phyloP scores from a whole-genome alignment of 2,113 vertebrate genomes.

The Nothoprocta pentlandii region DNA sequence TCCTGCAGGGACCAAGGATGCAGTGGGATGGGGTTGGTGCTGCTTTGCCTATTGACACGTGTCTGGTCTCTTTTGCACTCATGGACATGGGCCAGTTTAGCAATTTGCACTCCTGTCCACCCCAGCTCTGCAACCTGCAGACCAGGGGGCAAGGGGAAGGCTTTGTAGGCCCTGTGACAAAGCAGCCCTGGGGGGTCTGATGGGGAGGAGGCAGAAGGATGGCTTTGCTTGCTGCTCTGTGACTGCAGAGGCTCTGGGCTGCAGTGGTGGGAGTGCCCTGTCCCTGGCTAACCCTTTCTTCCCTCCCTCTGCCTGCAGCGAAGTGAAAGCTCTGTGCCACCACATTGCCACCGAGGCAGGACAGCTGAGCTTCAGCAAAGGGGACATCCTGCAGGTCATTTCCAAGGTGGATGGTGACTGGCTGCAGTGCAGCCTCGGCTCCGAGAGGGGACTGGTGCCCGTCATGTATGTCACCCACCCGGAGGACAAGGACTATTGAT shows the following conservation, averaged over 20 bases:
- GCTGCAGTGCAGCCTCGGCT: slow-evolving; percentile 87
- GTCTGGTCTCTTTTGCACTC: rapidly evolving
- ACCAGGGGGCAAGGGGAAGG: neutral
- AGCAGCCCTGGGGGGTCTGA: neutral
- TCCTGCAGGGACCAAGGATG: neutral
- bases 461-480: slow-evolving; percentile 89
- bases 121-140: neutral
- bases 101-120: neutral
- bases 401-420: slow-evolving; percentile 87
- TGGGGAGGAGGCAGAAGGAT: rapidly evolving
- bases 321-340: slow-evolving; percentile 91
- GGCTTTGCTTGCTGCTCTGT: rapidly evolving
- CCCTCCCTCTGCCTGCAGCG: slow-evolving; percentile 73
- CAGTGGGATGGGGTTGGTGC: rapidly evolving
- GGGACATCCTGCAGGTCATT: slow-evolving; percentile 86
- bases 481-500: slow-evolving; percentile 66
- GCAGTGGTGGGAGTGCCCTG: neutral
- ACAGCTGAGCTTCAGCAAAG: slow-evolving; percentile 94
- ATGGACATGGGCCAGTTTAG: rapidly evolving
- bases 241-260: neutral
- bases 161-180: too few species aligned
- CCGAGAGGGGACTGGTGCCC: slow-evolving; percentile 87
- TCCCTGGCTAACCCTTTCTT: neutral
- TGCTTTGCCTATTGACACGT: neutral
- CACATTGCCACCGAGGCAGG: slow-evolving; percentile 90